A percentile compares a stretch with the other conserved stretches of the same genome.
Conservation (phyloP, 2,113 vertebrate genomes). For the Pelodiscus sinensis region DNA sequence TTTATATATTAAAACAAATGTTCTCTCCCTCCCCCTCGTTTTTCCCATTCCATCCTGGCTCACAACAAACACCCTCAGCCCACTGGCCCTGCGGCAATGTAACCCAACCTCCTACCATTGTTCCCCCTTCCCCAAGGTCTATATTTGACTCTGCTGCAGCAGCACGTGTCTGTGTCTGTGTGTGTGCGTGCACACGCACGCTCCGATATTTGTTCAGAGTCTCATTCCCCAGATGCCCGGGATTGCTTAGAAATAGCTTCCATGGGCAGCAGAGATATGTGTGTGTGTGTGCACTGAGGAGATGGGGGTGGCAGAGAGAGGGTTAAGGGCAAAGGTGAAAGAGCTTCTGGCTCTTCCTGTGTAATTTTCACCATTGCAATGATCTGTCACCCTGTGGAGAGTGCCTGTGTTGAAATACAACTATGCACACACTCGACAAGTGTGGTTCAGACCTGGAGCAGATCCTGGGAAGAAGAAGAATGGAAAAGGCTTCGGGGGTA, state of each 20-base stretch:
- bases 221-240: slow-evolving; percentile 65
- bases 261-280: slow-evolving; percentile 62
- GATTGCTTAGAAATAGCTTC: slow-evolving; percentile 72
- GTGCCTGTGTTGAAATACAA: neutral
- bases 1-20: slow-evolving; percentile 70
- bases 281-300: neutral
- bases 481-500: neutral
- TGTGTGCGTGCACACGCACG: slow-evolving; percentile 3
- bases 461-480: neutral
- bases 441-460: accelerated
- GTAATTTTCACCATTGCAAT: neutral
- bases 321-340: slow-evolving; percentile 56
- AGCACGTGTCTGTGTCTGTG: neutral
- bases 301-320: neutral
- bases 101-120: slow-evolving; percentile 77
- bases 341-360: slow-evolving; percentile 31
- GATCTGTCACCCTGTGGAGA: neutral
- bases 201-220: slow-evolving; percentile 57
- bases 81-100: slow-evolving; percentile 71
- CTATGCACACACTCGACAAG: accelerated
- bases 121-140: slow-evolving; percentile 68
- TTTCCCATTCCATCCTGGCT: slow-evolving; percentile 63
- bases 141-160: slow-evolving; percentile 71
- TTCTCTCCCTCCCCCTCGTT: slow-evolving; percentile 46
- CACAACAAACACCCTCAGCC: slow-evolving; percentile 68